Evolutionary conservation across 2,797 vertebrate species (phyloP).

Genomic region (Chaenodraco wilsoni): DNA sequence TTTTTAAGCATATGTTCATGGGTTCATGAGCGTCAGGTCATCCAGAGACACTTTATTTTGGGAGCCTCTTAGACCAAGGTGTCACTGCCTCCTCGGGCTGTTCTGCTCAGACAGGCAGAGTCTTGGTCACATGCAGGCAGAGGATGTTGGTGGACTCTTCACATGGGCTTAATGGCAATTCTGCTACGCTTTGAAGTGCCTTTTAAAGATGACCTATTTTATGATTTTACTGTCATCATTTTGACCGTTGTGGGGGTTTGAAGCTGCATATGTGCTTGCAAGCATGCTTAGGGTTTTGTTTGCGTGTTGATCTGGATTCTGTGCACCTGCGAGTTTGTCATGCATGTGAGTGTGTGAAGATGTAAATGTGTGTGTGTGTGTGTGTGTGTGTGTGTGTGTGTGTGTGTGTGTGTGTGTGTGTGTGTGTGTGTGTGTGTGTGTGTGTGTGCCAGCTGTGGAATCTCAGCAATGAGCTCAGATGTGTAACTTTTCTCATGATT

Average conservation of each 20-base stretch:
- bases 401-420: conserved; percentile 16
- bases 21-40: conserved; percentile 57
- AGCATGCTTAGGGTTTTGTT: conserved; percentile 40
- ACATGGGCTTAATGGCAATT: conserved; percentile 49
- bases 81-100: conserved; percentile 63
- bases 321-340: conserved; percentile 41
- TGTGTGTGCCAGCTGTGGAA: conserved; percentile 43
- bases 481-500: conserved; percentile 51
- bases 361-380: conserved; percentile 9
- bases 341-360: conserved; percentile 13
- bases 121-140: conserved; percentile 51
- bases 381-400: conserved; percentile 7
- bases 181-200: conserved; percentile 49
- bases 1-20: conserved; percentile 54
- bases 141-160: conserved; percentile 55
- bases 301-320: conserved; percentile 34
- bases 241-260: conserved; percentile 55
- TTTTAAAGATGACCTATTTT: conserved; percentile 73
- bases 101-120: conserved; percentile 56
- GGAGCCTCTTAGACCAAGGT: conserved; percentile 75
- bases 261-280: conserved; percentile 34
- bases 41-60: conserved; percentile 72
- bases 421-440: conserved; percentile 22
- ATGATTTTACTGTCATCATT: conserved; percentile 59
- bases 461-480: conserved; percentile 65